These are phyloP conservation scores for Solea senegalensis DNA, from an alignment of 2,113 vertebrate species.

Conservation along the genomic window DNA sequence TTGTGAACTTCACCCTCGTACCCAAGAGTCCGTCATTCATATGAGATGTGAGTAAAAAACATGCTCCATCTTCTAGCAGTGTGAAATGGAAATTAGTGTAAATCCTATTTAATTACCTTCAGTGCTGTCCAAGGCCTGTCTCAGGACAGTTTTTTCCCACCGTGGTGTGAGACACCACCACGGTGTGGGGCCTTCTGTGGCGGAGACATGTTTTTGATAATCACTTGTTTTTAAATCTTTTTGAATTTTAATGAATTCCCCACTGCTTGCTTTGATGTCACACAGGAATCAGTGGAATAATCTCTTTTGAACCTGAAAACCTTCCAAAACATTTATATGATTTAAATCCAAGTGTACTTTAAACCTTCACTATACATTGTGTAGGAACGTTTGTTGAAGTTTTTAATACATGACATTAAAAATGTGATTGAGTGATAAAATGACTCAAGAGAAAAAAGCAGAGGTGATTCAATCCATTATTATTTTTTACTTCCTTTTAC, in stretches of 20 bases:
- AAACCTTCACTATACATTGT: no score
- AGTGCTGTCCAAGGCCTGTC: slow-evolving; percentile 10
- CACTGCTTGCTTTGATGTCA: slow-evolving; percentile 22
- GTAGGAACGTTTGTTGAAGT: no score
- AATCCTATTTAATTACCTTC: slow-evolving; percentile 46
- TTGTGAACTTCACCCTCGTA: slow-evolving; percentile 36
- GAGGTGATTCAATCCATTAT: no score
- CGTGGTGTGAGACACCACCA: slow-evolving; percentile 26
- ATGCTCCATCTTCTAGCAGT: slow-evolving; percentile 8
- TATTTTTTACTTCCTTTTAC: no score
- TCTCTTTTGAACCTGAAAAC: no score
- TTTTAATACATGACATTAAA: no score
- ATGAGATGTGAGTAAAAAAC: slow-evolving; percentile 31
- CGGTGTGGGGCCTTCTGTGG: slow-evolving; percentile 44
- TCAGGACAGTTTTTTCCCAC: slow-evolving; percentile 24
- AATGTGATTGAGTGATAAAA: no score
- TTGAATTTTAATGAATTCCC: slow-evolving; percentile 35
- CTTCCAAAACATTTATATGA: no score
- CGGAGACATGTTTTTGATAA: slow-evolving; percentile 41
- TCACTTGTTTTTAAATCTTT: slow-evolving; percentile 41
- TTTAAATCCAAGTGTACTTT: no score
- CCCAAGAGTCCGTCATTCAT: slow-evolving; percentile 28
- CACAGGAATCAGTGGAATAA: background rate
- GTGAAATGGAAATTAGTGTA: slow-evolving; percentile 36
- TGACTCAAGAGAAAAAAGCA: no score